These are phyloP conservation scores for Hanleya hanleyi DNA, from an alignment of 2,888 invertebrate species.

Conservation along the genomic window DNA sequence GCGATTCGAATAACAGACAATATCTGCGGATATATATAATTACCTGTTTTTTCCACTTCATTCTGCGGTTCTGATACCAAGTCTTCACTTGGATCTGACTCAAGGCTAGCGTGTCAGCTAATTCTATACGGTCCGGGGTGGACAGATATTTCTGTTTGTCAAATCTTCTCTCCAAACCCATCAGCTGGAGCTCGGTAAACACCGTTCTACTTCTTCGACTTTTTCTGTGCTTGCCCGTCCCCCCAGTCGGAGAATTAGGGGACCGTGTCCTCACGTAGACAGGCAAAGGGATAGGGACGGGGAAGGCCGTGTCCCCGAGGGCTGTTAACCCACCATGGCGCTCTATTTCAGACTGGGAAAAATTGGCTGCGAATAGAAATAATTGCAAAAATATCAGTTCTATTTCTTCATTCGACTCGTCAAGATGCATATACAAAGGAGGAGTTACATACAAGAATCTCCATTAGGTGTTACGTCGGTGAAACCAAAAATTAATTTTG, in stretches of 20 bases:
- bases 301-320: constrained; percentile 23
- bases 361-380: too few species aligned
- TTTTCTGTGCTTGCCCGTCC: constrained; percentile 56
- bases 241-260: constrained; percentile 25
- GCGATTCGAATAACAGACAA: too few species aligned
- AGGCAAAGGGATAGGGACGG: constrained; percentile 64
- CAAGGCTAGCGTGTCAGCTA: constrained; percentile 73
- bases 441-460: too few species aligned
- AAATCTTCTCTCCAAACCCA: constrained; percentile 73
- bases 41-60: constrained; percentile 76
- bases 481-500: too few species aligned
- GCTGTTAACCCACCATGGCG: too few species aligned
- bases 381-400: too few species aligned
- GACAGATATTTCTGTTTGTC: constrained; percentile 75
- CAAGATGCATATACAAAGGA: too few species aligned
- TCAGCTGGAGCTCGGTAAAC: constrained; percentile 71
- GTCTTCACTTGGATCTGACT: constrained; percentile 75
- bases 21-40: constrained; percentile 53
- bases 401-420: too few species aligned
- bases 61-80: constrained; percentile 75
- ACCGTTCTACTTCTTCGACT: constrained; percentile 70
- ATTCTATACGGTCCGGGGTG: constrained; percentile 73
- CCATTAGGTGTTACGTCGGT: too few species aligned
- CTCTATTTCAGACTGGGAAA: too few species aligned
- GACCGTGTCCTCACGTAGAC: constrained; percentile 59